These are phyloP conservation scores for Karalla daura DNA, from an alignment of 2,797 vertebrate species.

Conservation along the genomic window DNA sequence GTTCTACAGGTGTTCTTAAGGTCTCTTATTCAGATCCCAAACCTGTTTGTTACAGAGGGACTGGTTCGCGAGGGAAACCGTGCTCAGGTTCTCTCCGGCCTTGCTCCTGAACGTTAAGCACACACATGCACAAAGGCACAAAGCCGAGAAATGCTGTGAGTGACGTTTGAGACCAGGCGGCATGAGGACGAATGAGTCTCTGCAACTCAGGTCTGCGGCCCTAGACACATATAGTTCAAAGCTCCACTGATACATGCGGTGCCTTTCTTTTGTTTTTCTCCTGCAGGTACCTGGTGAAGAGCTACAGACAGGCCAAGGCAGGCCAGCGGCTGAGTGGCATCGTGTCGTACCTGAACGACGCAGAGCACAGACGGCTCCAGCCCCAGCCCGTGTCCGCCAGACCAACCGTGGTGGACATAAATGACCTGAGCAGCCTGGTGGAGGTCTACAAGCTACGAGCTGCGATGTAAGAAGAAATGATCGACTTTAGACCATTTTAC, in stretches of 20 bases:
- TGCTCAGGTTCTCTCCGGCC: neutral
- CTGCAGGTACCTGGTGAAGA: conserved; percentile 93
- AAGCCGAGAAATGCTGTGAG: neutral
- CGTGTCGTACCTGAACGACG: conserved; percentile 94
- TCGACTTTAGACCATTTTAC: neutral
- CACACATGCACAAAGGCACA: neutral
- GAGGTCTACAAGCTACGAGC: conserved; percentile 93
- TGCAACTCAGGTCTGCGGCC: neutral
- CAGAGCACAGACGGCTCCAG: conserved; percentile 85
- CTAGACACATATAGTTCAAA: neutral
- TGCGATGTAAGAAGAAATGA: conserved; percentile 90
- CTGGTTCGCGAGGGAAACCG: neutral
- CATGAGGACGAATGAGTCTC: too few relatives aligned
- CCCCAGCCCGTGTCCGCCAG: conserved; percentile 88
- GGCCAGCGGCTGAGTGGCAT: conserved; percentile 90
- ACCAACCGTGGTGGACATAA: conserved; percentile 81
- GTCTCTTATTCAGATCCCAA: conserved; percentile 1
- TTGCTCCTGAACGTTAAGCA: neutral
- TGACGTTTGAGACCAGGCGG: neutral
- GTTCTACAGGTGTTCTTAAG: neutral
- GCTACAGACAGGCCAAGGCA: conserved; percentile 88
- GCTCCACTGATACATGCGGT: too few relatives aligned
- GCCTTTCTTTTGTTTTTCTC: neutral
- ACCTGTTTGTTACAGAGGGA: neutral
- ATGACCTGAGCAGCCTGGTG: conserved; percentile 86